Evolutionary conservation across 2,113 vertebrate genomes (phyloP), one percentile per base, ranked within the genome.

Genomic region (Hippocampus guttulatus): DNA sequence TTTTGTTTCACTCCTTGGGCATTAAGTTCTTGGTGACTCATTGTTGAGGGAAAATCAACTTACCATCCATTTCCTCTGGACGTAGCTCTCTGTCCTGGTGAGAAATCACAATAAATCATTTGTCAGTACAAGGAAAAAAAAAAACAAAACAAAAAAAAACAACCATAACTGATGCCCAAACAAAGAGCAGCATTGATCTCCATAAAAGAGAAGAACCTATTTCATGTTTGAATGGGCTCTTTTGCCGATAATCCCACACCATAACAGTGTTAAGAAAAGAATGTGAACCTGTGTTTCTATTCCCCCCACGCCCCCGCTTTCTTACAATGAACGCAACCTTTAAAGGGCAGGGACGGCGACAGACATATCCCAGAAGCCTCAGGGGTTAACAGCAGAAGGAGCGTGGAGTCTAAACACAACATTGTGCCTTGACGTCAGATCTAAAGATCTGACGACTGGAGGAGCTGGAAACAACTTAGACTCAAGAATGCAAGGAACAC

Each of bases 1-100:
- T 63, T 41, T 63, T 30, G 30, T 30, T 66, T 49, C 25, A 49
- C 16, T n/a, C 30, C 20, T 52, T 14, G 38, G 0, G 45, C 64
- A 18, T 45, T 49, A 66, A 38, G 38, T 20, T 64, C 11, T 45
- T 15, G 63, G 40, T 15, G n/a, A 47, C 43, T 65, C 7, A 65
- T 45, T 65, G 14, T 16, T 7, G 33, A 67, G 51, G 41, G 15
- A 71, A 75, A 30, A 68, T 3, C 49, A 61, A 84, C 90, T 92
- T 91, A 98, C 96, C 96, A 90, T 98, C 96, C 25, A 98, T 96
- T 88, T 98, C 96, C 82, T 98, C 96, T 0, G 96, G 96, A 67
- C 96, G 93, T 80, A 98, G 92, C 55, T 98, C 95, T 93, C 96
- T 93, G 85, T 98, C 95, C 96, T 98, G 85, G 81, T 88, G 85